Evolutionary conservation across 2,113 vertebrate species (phyloP).

Genomic region (Sminthopsis crassicaudata): DNA sequence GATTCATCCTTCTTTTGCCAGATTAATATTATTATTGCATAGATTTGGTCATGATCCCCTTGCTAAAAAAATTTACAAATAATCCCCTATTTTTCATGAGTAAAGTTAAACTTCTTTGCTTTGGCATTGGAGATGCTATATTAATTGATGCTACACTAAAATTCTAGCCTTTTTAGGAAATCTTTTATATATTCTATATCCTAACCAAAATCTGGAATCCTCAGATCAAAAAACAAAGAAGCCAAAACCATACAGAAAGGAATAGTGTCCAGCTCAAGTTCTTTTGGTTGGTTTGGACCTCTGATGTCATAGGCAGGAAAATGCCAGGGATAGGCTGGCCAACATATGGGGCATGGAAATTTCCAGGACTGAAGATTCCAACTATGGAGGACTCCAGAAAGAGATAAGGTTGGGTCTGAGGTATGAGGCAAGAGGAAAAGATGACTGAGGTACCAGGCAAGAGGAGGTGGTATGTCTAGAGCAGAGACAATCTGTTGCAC

Average conservation of each 20-base stretch:
- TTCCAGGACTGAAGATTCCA: too few species aligned
- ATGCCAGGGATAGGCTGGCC: background rate
- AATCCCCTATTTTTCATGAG: background rate
- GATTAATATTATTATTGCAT: background rate
- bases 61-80: background rate
- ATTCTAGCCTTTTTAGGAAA: background rate
- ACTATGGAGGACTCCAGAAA: background rate
- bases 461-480: background rate
- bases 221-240: background rate
- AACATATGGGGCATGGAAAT: background rate
- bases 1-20: background rate
- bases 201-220: too few species aligned
- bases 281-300: background rate
- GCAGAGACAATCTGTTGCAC: too few species aligned
- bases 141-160: background rate
- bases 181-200: background rate
- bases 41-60: background rate
- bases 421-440: background rate
- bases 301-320: background rate
- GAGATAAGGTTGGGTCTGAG: background rate
- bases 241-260: background rate
- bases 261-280: background rate
- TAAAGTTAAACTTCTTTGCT: background rate
- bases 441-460: background rate
- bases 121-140: background rate